Conservation (phyloP, 1,140 invertebrate species). For the Pectinophora gossypiella region DNA sequence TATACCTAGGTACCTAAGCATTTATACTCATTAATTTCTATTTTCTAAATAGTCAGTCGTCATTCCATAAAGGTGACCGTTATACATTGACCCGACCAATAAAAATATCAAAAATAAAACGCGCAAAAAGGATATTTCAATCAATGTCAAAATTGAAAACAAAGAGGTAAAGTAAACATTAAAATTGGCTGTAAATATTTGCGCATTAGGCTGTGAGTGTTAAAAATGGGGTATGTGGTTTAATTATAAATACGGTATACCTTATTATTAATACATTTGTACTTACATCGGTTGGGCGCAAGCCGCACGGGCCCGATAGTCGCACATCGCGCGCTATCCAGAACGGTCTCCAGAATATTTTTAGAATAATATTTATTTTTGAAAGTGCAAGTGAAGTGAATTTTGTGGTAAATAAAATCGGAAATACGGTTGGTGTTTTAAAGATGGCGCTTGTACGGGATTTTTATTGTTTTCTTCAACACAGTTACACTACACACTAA, state of each 20-base stretch:
- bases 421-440: conserved; percentile 53
- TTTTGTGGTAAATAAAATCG: conserved; percentile 33
- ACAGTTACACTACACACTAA: conserved; percentile 38
- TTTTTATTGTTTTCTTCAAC: conserved; percentile 30
- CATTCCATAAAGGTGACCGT: too few relatives aligned
- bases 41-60: too few relatives aligned
- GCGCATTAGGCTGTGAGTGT: neutral
- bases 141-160: neutral
- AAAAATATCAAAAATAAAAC: neutral
- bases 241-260: neutral
- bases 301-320: neutral
- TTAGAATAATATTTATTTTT: conserved; percentile 18
- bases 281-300: neutral
- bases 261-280: neutral
- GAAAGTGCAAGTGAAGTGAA: conserved; percentile 49
- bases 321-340: conserved; percentile 29
- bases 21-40: too few relatives aligned
- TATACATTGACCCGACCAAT: neutral
- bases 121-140: conserved; percentile 1
- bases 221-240: neutral
- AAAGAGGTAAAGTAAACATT: neutral
- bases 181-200: neutral
- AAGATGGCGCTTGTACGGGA: conserved; percentile 53
- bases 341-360: conserved; percentile 44
- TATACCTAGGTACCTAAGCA: too few relatives aligned